phyloP scores from a whole-genome alignment of 2,888 invertebrate genomes.

The Mesorhabditis sp. region DNA sequence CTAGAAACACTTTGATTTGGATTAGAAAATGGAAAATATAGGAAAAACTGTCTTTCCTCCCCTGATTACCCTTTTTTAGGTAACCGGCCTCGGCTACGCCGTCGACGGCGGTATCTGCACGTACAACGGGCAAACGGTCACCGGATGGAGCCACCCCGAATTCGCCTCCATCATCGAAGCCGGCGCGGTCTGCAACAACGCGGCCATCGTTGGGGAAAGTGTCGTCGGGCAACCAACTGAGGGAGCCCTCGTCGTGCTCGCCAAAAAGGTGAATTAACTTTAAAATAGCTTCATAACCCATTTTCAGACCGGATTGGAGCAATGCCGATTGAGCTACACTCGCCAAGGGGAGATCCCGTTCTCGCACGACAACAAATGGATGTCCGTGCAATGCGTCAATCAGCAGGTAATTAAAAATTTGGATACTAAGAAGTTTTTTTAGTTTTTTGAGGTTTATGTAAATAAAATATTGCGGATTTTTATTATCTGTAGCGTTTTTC shows the following conservation, averaged over 20 bases:
- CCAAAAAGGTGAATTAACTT: slow-evolving; percentile 71
- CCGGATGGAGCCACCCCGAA: slow-evolving; percentile 58
- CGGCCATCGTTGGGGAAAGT: slow-evolving; percentile 75
- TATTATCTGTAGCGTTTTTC: no score
- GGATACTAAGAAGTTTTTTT: no score
- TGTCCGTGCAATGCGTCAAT: slow-evolving; percentile 88
- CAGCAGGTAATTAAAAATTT: slow-evolving; percentile 5
- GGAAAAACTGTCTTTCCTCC: no score
- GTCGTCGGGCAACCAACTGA: slow-evolving; percentile 94
- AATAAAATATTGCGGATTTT: no score
- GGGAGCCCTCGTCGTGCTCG: slow-evolving; percentile 86
- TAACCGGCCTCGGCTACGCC: slow-evolving; percentile 87
- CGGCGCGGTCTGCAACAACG: slow-evolving; percentile 91
- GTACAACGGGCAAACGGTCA: slow-evolving; percentile 54
- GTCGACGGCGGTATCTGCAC: slow-evolving; percentile 74
- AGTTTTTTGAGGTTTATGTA: no score
- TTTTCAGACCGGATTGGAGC: slow-evolving; percentile 74
- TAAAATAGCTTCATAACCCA: not conserved
- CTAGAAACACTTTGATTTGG: no score
- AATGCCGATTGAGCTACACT: slow-evolving; percentile 61
- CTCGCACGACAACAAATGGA: slow-evolving; percentile 94
- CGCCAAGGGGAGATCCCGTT: slow-evolving; percentile 80
- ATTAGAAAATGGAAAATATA: no score
- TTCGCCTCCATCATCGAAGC: slow-evolving; percentile 73
- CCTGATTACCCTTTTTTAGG: slow-evolving; percentile 57